These are phyloP conservation scores for Sinocyclocheilus anshuiensis DNA, from an alignment of 2,113 vertebrate genomes.

Conservation along the genomic window DNA sequence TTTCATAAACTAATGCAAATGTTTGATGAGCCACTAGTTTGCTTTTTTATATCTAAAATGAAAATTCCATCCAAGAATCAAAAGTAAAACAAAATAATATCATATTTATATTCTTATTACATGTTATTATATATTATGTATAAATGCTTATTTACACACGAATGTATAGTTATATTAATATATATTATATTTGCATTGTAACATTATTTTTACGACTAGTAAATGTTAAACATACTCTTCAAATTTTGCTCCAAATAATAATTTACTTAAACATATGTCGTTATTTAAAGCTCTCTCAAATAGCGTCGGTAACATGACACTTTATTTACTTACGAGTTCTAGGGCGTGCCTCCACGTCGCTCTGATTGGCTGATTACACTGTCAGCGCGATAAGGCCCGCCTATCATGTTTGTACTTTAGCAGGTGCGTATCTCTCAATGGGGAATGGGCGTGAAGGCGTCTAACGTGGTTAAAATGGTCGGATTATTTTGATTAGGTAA, in stretches of 20 bases:
- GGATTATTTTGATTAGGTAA: neutral
- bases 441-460: neutral
- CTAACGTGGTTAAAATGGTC: neutral
- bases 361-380: neutral
- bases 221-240: neutral
- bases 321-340: neutral
- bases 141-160: neutral
- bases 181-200: neutral
- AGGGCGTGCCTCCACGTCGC: neutral
- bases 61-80: neutral
- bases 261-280: neutral
- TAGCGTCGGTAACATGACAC: neutral
- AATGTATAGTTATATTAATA: neutral
- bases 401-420: neutral
- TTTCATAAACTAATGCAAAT: constrained; percentile 20
- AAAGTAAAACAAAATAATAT: neutral
- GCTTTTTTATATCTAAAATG: neutral
- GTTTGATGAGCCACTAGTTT: neutral
- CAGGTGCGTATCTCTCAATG: neutral
- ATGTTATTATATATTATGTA: neutral
- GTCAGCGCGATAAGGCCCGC: neutral
- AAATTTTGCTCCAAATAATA: neutral
- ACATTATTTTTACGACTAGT: neutral
- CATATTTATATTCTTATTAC: neutral
- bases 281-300: neutral